A percentile compares a stretch with the other conserved stretches of the same genome.
These are phyloP conservation scores for Nerophis ophidion DNA, from an alignment of 2,113 vertebrate species.

Conservation along the genomic window DNA sequence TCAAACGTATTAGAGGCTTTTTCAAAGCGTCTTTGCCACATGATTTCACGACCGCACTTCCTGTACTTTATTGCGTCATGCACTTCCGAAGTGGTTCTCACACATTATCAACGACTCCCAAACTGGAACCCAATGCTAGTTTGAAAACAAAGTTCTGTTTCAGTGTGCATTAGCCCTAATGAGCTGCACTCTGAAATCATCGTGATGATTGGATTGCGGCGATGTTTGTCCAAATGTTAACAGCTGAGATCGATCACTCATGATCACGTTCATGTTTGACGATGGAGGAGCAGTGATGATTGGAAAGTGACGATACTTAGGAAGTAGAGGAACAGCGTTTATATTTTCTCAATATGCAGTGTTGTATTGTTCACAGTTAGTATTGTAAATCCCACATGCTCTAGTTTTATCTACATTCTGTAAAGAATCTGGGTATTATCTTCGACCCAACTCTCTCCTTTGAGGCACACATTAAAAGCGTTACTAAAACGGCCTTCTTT, in stretches of 20 bases:
- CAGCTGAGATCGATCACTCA: neutral
- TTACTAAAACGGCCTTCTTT: no score
- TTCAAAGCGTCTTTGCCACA: slow-evolving; percentile 4
- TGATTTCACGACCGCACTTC: slow-evolving; percentile 8
- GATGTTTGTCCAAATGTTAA: neutral
- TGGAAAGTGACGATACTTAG: neutral
- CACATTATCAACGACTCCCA: slow-evolving; percentile 10
- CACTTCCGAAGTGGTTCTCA: slow-evolving; percentile 13
- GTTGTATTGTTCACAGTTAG: no score
- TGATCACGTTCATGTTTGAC: no score
- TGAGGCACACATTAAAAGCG: no score
- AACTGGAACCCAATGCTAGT: slow-evolving; percentile 9
- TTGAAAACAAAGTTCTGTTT: slow-evolving; percentile 12
- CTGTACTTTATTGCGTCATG: slow-evolving; percentile 22
- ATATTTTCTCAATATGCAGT: no score
- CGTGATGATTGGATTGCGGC: neutral
- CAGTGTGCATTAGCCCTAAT: neutral
- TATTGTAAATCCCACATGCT: no score
- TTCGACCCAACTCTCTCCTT: no score
- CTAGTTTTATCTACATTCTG: no score
- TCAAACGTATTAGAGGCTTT: neutral
- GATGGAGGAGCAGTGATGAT: neutral
- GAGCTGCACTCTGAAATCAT: no score
- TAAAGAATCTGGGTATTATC: no score
- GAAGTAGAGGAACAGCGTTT: no score